Evolutionary conservation across 1,140 invertebrate genomes (phyloP).

Genomic region (Drosophila santomea): DNA sequence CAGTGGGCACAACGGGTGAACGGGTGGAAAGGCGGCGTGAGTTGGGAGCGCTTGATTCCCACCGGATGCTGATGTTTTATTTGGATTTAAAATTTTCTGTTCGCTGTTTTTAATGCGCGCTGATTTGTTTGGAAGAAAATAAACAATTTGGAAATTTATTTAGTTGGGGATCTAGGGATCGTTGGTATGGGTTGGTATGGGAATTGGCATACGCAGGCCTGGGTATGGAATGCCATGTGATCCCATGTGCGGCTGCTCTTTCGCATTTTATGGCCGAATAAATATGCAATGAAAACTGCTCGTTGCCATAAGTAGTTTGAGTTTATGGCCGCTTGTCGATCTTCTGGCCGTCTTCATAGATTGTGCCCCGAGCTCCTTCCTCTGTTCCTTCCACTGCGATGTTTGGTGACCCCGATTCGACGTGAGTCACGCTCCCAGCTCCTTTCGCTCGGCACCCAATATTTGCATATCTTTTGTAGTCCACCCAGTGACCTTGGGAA

Average conservation of each 20-base stretch:
- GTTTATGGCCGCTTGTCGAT: constrained; percentile 50
- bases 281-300: constrained; percentile 71
- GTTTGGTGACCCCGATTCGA: constrained; percentile 20
- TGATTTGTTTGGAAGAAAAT: constrained; percentile 80
- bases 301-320: constrained; percentile 64
- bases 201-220: too few species aligned
- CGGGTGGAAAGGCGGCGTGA: neutral
- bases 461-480: constrained; percentile 67
- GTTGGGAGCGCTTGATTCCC: constrained; percentile 16
- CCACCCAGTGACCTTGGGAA: constrained; percentile 67
- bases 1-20: constrained; percentile 18
- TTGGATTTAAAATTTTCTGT: constrained; percentile 48
- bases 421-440: constrained; percentile 20
- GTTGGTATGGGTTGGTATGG: neutral
- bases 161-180: constrained; percentile 56
- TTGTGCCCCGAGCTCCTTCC: neutral
- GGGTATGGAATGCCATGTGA: constrained; percentile 14
- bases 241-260: constrained; percentile 47
- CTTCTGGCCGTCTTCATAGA: constrained; percentile 3
- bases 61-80: constrained; percentile 79
- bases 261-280: constrained; percentile 64
- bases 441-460: constrained; percentile 5
- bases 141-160: constrained; percentile 80
- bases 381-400: neutral
- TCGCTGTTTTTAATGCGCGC: constrained; percentile 72